Evolutionary conservation across 1,140 invertebrate genomes (phyloP).

Genomic region (Drosophila varians): DNA sequence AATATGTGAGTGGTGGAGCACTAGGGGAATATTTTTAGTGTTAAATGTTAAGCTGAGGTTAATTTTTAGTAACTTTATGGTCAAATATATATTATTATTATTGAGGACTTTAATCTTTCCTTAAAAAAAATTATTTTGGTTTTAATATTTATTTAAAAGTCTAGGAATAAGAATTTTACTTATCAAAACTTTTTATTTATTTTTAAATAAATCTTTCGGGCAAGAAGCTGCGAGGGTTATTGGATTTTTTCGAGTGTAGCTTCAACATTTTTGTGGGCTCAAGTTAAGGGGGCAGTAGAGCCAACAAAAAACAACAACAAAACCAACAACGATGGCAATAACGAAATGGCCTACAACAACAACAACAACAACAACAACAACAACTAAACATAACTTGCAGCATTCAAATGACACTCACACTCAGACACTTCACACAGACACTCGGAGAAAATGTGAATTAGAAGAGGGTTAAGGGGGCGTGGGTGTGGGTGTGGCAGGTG

Average conservation of each 20-base stretch:
- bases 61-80: too few relatives aligned
- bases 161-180: too few relatives aligned
- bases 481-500: not conserved
- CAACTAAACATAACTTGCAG: constrained; percentile 10
- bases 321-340: constrained; percentile 9
- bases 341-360: constrained; percentile 16
- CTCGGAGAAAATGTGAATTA: not conserved
- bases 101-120: too few relatives aligned
- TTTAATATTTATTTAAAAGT: too few relatives aligned
- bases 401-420: constrained; percentile 34
- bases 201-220: too few relatives aligned
- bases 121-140: too few relatives aligned
- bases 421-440: not conserved
- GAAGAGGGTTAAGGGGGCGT: not conserved
- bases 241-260: constrained; percentile 8
- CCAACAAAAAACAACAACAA: constrained; percentile 18
- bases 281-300: not conserved
- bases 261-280: constrained; percentile 11
- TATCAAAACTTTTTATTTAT: too few relatives aligned
- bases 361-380: constrained; percentile 6
- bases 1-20: not conserved
- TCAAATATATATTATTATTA: too few relatives aligned
- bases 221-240: too few relatives aligned
- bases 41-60: too few relatives aligned
- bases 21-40: too few relatives aligned